Percentiles rank a stretch among this genome's conserved stretches.
These are phyloP conservation scores for Campylomormyrus numenius DNA, from an alignment of 2,113 vertebrate genomes.

Conservation along the genomic window DNA sequence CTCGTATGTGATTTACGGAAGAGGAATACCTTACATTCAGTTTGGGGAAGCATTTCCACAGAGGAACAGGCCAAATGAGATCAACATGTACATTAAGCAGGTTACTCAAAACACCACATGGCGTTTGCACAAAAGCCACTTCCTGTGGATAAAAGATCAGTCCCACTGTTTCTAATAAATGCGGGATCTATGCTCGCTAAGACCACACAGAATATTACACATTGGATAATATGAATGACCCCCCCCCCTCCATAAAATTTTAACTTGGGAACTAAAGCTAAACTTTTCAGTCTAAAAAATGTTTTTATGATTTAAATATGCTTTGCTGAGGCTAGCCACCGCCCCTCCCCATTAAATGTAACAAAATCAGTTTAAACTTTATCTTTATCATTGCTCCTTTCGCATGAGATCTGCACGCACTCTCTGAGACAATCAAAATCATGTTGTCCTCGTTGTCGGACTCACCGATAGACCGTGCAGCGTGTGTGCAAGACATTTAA, in stretches of 20 bases:
- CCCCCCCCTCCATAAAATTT: background rate
- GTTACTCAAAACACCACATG: background rate
- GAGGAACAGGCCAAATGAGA: background rate
- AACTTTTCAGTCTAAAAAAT: background rate
- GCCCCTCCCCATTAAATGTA: background rate
- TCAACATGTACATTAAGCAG: background rate
- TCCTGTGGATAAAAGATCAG: background rate
- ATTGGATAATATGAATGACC: background rate
- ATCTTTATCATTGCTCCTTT: background rate
- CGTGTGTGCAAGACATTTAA: background rate
- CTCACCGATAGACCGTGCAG: background rate
- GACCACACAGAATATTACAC: background rate
- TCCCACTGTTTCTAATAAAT: background rate
- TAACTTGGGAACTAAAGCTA: background rate
- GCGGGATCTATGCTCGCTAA: background rate
- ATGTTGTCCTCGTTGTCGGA: background rate
- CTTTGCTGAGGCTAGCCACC: background rate
- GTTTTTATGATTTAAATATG: background rate
- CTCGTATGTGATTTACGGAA: background rate
- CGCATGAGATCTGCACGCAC: background rate
- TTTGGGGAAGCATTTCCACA: background rate
- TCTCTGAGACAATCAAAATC: background rate
- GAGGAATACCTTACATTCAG: background rate
- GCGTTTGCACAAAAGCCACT: background rate
- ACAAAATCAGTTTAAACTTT: background rate